Percentiles rank a stretch among this genome's conserved stretches.
Conservation (phyloP, 2,113 vertebrate species). For the Scytalopus superciliaris region DNA sequence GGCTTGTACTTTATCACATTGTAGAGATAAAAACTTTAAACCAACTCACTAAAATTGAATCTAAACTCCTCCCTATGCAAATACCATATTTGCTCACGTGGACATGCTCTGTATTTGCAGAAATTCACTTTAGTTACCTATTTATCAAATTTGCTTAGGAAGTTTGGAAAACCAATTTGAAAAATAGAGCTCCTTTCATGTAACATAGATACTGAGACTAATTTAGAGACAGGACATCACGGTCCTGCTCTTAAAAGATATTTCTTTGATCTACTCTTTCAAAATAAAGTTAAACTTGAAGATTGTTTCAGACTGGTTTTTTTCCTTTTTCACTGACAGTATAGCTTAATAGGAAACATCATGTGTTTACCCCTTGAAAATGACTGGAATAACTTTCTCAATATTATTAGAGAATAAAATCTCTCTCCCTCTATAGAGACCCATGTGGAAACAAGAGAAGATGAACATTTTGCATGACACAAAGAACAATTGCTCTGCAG, state of each 20-base stretch:
- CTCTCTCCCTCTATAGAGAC: not conserved
- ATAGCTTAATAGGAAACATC: not conserved
- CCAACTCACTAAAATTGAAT: not conserved
- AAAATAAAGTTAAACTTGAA: not conserved
- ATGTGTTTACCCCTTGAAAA: not conserved
- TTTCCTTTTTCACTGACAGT: not conserved
- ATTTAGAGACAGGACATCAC: not conserved
- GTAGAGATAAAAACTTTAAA: not conserved
- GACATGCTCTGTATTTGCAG: not conserved
- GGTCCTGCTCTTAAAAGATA: not conserved
- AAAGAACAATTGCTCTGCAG: constrained; percentile 36
- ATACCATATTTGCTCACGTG: not conserved
- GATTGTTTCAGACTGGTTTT: not conserved
- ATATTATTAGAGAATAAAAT: not conserved
- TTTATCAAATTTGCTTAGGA: not conserved
- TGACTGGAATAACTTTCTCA: not conserved
- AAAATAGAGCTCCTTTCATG: not conserved
- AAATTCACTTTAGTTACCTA: not conserved
- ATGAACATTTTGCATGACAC: constrained; percentile 19
- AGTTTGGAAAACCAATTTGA: not conserved
- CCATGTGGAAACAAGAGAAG: not conserved
- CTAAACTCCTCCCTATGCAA: not conserved
- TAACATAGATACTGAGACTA: not conserved
- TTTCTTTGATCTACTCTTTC: not conserved
- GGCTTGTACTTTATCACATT: not conserved